phyloP scores from a whole-genome alignment of 2,113 vertebrate species.

The Indicator maculatus region DNA sequence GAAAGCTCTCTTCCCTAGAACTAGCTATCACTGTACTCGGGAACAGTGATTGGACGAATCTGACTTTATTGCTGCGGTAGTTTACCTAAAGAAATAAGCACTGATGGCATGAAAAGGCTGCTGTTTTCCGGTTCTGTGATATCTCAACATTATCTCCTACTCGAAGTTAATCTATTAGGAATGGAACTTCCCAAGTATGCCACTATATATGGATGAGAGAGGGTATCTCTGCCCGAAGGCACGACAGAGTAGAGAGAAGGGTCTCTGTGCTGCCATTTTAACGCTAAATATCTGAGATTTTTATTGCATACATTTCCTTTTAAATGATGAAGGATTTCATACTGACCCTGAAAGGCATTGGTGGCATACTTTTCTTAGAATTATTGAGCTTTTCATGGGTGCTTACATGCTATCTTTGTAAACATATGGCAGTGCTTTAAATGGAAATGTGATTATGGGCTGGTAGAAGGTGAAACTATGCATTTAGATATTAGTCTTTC shows the following conservation, averaged over 20 bases:
- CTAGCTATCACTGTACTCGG: neutral
- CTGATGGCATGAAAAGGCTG: constrained; percentile 3
- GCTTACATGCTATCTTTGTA: neutral
- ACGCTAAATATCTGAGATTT: constrained; percentile 32
- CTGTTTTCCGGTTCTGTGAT: constrained; percentile 39
- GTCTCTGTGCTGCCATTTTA: neutral
- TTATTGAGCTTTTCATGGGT: neutral
- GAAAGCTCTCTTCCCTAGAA: constrained; percentile 4
- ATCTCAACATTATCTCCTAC: constrained; percentile 43
- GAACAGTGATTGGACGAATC: neutral
- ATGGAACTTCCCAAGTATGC: constrained; percentile 46
- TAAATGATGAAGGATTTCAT: neutral
- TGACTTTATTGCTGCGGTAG: neutral
- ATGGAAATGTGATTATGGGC: constrained; percentile 32
- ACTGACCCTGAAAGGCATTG: constrained; percentile 10
- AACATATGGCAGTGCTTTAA: constrained; percentile 35
- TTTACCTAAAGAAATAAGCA: constrained; percentile 33
- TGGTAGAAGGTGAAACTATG: constrained; percentile 37
- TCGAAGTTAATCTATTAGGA: constrained; percentile 45
- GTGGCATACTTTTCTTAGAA: constrained; percentile 21
- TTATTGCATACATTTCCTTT: constrained; percentile 57
- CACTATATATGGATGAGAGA: constrained; percentile 57
- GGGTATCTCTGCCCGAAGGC: neutral
- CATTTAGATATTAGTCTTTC: constrained; percentile 10
- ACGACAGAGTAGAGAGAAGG: neutral